Evolutionary conservation across 1,140 invertebrate genomes (phyloP).

Genomic region (Drosophila nebulosa): DNA sequence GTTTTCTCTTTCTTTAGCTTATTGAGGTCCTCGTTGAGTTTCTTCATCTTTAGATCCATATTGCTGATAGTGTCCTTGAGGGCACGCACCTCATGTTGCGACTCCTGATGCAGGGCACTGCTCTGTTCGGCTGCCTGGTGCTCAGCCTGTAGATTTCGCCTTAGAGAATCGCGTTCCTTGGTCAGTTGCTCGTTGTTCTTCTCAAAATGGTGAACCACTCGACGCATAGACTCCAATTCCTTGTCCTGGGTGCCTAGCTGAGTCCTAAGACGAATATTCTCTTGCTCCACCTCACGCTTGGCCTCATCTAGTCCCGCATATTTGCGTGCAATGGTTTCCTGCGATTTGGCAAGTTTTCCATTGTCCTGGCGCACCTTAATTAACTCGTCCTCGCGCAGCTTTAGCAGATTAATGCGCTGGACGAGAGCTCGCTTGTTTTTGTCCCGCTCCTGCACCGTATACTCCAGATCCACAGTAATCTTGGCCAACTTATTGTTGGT

Average conservation of each 20-base stretch:
- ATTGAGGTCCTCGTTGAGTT: constrained; percentile 52
- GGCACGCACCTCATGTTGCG: constrained; percentile 68
- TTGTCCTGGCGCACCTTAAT: constrained; percentile 72
- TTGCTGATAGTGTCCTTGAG: constrained; percentile 57
- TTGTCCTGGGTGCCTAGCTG: constrained; percentile 74
- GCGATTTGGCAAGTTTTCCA: constrained; percentile 66
- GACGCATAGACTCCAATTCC: constrained; percentile 74
- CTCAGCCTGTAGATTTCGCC: constrained; percentile 54
- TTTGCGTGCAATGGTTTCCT: constrained; percentile 69
- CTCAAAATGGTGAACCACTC: constrained; percentile 72
- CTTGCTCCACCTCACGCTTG: constrained; percentile 63
- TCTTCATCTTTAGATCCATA: constrained; percentile 62
- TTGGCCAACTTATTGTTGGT: constrained; percentile 77
- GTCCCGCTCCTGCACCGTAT: constrained; percentile 67
- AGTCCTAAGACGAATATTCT: constrained; percentile 67
- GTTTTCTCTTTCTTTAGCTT: constrained; percentile 68
- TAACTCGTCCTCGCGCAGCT: constrained; percentile 75
- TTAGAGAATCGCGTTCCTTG: constrained; percentile 66
- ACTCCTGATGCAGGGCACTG: constrained; percentile 53
- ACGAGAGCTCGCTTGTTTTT: constrained; percentile 66
- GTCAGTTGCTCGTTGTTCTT: constrained; percentile 70
- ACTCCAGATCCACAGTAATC: constrained; percentile 69
- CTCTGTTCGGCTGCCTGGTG: constrained; percentile 52
- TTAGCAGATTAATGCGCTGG: constrained; percentile 68
- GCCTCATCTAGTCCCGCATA: constrained; percentile 62